Percentiles rank a stretch among this genome's conserved stretches.
These are phyloP conservation scores for Grapholita molesta DNA, from an alignment of 1,140 invertebrate genomes.

Conservation along the genomic window DNA sequence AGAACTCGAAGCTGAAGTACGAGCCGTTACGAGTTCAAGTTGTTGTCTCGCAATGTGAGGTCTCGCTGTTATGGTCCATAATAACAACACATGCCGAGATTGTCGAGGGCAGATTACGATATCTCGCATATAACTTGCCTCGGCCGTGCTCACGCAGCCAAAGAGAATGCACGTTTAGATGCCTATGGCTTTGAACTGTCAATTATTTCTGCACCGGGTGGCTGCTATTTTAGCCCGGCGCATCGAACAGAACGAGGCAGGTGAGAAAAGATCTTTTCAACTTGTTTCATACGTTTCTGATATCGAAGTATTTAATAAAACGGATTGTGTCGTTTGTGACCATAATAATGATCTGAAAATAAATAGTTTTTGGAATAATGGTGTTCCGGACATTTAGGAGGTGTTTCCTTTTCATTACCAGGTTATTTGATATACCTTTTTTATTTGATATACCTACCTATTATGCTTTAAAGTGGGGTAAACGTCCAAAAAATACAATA, in stretches of 20 bases:
- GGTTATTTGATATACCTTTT: background rate
- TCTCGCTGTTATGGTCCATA: too few species aligned
- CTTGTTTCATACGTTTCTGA: background rate
- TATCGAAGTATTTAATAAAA: background rate
- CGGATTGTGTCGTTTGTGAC: background rate
- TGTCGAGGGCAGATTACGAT: background rate
- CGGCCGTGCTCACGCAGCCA: background rate
- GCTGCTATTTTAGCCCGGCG: background rate
- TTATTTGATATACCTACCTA: too few species aligned
- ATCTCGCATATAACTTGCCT: background rate
- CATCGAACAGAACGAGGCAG: background rate
- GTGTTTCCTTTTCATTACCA: too few species aligned
- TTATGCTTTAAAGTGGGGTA: too few species aligned
- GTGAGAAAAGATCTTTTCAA: background rate
- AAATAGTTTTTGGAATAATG: too few species aligned
- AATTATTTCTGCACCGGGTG: background rate
- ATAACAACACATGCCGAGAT: too few species aligned
- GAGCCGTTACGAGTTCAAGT: too few species aligned
- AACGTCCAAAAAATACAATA: too few species aligned
- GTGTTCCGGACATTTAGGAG: too few species aligned
- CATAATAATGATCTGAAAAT: background rate
- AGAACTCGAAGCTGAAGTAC: too few species aligned
- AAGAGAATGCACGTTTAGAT: background rate
- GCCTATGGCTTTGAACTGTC: background rate
- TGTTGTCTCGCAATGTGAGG: too few species aligned